Conservation (phyloP, 2,888 invertebrate genomes). For the Leptura quadrifasciata region DNA sequence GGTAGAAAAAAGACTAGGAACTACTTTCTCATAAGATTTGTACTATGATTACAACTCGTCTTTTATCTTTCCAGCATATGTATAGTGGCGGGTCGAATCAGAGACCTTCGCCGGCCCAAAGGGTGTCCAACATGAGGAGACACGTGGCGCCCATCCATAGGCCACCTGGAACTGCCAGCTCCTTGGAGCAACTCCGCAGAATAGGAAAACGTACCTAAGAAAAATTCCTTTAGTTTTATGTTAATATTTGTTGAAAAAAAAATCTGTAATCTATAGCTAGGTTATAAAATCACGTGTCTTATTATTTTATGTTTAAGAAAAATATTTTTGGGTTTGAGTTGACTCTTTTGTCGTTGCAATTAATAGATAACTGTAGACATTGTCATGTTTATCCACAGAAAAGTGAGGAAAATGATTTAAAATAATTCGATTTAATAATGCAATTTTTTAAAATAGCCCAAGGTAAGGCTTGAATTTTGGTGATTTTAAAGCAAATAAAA, state of each 20-base stretch:
- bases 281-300: slow-evolving; percentile 25
- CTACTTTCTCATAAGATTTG: background rate
- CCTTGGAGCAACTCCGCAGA: slow-evolving; percentile 52
- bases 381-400: background rate
- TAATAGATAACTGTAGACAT: too few species aligned
- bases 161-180: slow-evolving; percentile 50
- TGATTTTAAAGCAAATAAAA: background rate
- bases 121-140: slow-evolving; percentile 52
- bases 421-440: too few species aligned
- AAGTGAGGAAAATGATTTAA: background rate
- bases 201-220: slow-evolving; percentile 39
- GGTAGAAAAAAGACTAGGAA: background rate
- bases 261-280: slow-evolving; percentile 8
- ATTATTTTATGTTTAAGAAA: too few species aligned
- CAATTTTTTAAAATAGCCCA: background rate
- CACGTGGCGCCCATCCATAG: slow-evolving; percentile 53
- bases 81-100: slow-evolving; percentile 43
- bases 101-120: slow-evolving; percentile 59
- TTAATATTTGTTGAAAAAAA: slow-evolving; percentile 10
- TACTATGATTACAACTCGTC: background rate
- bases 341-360: too few species aligned
- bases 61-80: slow-evolving; percentile 47
- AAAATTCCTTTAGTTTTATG: slow-evolving; percentile 12
- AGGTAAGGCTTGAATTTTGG: background rate
- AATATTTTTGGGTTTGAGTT: too few species aligned